Evolutionary conservation across 1,140 invertebrate genomes (phyloP), one percentile per base, ranked within the genome.

Genomic region (Neocloeon triangulifer): DNA sequence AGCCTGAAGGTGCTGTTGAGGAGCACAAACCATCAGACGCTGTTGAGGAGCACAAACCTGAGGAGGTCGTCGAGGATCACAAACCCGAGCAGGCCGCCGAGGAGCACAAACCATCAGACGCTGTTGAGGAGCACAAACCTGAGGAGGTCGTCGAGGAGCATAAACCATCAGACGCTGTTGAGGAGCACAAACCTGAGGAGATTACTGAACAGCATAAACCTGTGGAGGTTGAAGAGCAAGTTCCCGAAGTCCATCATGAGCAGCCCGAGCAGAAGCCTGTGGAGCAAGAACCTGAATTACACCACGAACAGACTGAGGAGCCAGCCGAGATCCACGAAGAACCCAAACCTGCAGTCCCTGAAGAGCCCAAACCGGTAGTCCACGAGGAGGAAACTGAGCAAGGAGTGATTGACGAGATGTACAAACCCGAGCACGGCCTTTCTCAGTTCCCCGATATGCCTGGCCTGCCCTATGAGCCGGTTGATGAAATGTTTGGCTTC

Each of bases 391-490:
- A 35, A 38, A 35, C 42, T 30, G 33, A 39, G 12, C 41, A 37
- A 23, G 31, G 37, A 9, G 37, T 41, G 30, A 19, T 36, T 1
- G 37, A n/a, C 36, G 39, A 41, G 16, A n/a, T n/a, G 23, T 34
- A 33, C 18, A 37, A 30, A 35, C 39, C n/a, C 34, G 32, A 20
- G 27, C 23, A 36, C 9, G 19, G n/a, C n/a, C n/a, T n/a, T n/a
- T n/a, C n/a, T n/a, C n/a, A n/a, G n/a, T n/a, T n/a, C n/a, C n/a
- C n/a, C n/a, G n/a, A n/a, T n/a, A n/a, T n/a, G n/a, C n/a, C n/a
- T n/a, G n/a, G n/a, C n/a, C n/a, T n/a, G n/a, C n/a, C n/a, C n/a
- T n/a, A n/a, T n/a, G n/a, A n/a, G n/a, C n/a, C n/a, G n/a, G n/a
- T n/a, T n/a, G n/a, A n/a, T n/a, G n/a, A n/a, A n/a, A n/a, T n/a